Base-by-base conservation (phyloP, 23 tunicate species). In the Halocynthia aurantium region DNA sequence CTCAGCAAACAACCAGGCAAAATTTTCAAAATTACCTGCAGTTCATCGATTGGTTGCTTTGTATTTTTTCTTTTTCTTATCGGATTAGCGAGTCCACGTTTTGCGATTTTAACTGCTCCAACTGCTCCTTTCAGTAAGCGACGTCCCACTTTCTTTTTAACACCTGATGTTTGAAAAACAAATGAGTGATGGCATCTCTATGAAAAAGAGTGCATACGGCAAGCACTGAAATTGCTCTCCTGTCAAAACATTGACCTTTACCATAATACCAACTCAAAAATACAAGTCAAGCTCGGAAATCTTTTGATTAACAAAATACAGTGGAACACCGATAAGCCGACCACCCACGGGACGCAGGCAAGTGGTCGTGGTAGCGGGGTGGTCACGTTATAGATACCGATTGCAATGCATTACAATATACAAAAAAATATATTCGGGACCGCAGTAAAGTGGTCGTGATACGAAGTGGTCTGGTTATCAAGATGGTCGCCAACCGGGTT, bases 71-170 rank as follows among this genome's bases (percentile, higher is more conserved):
- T 58, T 53, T 54, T 69, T 17, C 68, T 67, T 7, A 73, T 84
- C 6, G 90, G 84, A 13, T 87, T 60, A 6, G 77, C 87, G 55
- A 86, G 51, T 15, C 78, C 89, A 76, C 82, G 86, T 60, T 86
- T 91, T 8, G 97, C 97, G 40, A 87, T 84, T 52, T 66, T 77
- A 12, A 91, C 97, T 8, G 86, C 97, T 6, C 97, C 97, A 15
- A 85, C 78, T 0, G 97, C 97, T 9, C 84, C 97, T 57, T 82
- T 86, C 22, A 91, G 66, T 6, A 91, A 73, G 50, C 81, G 82
- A 58, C 73, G 77, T 31, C 87, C 87, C 6, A 72, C 67, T 67
- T 86, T 91, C 21, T 65, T 77, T 10, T 86, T 88, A 54, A 81
- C 87, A 11, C 5, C 70, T 6, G 52, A 49, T 22, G 57, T n/a